Base-by-base conservation (phyloP, 2,113 vertebrate species). In the Archilochus colubris region DNA sequence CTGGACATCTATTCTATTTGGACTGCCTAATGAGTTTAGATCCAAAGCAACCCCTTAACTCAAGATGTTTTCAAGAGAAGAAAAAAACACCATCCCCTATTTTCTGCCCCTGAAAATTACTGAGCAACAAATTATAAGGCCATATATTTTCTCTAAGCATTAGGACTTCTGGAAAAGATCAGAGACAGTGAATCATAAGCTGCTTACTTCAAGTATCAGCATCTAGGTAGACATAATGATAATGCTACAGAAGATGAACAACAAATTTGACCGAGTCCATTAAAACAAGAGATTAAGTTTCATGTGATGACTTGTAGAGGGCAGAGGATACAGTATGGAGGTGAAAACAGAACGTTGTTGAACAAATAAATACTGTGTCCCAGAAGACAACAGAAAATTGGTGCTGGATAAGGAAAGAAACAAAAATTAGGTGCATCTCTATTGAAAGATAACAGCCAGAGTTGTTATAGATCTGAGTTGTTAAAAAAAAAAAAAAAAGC, bases 121-220 rank as follows among this genome's bases (percentile, higher is more conserved):
- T 1, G 3, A 48, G 10, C 23, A 86, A 75, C 11, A 63, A 68
- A 79, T 57, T 57, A 3, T 20, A 72, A 78, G 8, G 21, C 11
- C 7, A 14, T 36, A 7, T 31, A 80, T 54, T 85, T 93, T 75
- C 18, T 51, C 87, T 77, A 22, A 5, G 6, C 55, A 90, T 74
- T 73, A 79, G 30, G 68, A 54, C 20, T 51, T 87, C 64, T 73
- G 14, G 25, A 58, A 86, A 82, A 63, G 3, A 25, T 64, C 19
- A 30, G 9, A 67, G 20, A 12, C 10, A 91, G 12, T 33, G 61
- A 86, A 74, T 72, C 64, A 63, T 27, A 51, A 91, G 44, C 43
- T 86, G 50, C 16, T 89, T 96, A 23, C 76, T 95, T 94, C 75
- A 95, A 77, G 68, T 4, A 73, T 59, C 62, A 90, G 22, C 11